Base-by-base conservation (phyloP, 2,113 vertebrate genomes). In the Rallus limicola region DNA sequence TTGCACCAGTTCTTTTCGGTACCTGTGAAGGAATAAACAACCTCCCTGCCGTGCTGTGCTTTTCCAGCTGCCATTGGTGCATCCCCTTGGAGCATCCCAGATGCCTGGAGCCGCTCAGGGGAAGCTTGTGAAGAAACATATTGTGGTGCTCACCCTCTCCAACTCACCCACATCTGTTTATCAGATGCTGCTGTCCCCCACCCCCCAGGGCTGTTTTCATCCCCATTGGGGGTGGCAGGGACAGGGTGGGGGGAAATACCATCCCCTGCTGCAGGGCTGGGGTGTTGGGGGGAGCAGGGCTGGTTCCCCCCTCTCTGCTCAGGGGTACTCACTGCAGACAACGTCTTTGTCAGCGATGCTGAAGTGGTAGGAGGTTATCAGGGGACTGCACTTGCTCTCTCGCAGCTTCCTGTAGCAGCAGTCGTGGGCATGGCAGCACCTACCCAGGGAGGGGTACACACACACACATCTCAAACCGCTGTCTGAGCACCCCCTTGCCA, bases 381-480 rank as follows among this genome's bases (percentile, higher is more conserved):
- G 33, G 2, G 97, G 97, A 26, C 90, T 95, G 95, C 96, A 97
- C 2, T 64, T 29, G 5, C 48, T 21, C 25, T 83, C 85, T 63
- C 97, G 88, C 72, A 94, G 78, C 82, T 36, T 90, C 52, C 85
- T 69, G 4, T 97, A 97, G 94, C 98, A 98, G 93, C 97, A 97
- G 91, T 97, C 96, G 0, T 97, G 97, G 6, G 76, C 88, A 59
- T 28, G 83, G 96, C 97, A 98, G 96, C 97, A 97, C 42, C 98
- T 97, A 78, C 50, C 50, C 44, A 46, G 44, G 50, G 50, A 1
- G 6, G 36, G 55, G 40, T 36, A 36, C 70, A 42, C 6, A 48
- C 48, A 48, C 10, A 48, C 48, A 20, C 4, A 13, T 0, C 1
- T 76, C 79, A 90, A 29, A 29, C 8, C 0, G 2, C 33, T 21